Evolutionary conservation across 2,113 vertebrate genomes (phyloP).

Genomic region (Pongo abelii): DNA sequence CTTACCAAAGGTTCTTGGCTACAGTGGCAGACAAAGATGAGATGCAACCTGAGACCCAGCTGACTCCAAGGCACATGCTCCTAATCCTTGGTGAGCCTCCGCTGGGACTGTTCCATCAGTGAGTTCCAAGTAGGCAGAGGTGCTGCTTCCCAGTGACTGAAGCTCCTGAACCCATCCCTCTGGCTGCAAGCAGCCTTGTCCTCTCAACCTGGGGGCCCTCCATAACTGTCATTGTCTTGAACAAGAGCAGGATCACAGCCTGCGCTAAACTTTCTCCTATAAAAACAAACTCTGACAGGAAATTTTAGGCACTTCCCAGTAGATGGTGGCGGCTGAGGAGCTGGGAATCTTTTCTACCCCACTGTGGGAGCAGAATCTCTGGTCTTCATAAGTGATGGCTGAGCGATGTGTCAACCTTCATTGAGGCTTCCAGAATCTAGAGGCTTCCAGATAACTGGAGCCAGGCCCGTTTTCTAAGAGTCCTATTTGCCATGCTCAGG

Average conservation of each 20-base stretch:
- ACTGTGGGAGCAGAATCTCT: fast-evolving
- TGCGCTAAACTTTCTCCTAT: not conserved
- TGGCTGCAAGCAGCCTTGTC: not conserved
- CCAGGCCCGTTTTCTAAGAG: not conserved
- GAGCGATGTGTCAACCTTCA: not conserved
- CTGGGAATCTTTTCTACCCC: too few relatives aligned
- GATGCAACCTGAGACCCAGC: not conserved
- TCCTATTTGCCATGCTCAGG: not conserved
- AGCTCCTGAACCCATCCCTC: not conserved
- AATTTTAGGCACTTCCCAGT: not conserved
- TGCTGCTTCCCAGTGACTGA: too few relatives aligned
- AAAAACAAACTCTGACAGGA: not conserved
- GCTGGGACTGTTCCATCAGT: fast-evolving
- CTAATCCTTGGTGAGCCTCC: not conserved
- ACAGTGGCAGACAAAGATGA: not conserved
- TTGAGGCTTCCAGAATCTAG: not conserved
- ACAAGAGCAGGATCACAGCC: not conserved
- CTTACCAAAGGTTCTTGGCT: too few relatives aligned
- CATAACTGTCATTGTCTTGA: not conserved
- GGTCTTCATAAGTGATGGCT: not conserved
- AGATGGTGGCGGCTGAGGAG: not conserved
- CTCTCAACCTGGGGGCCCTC: not conserved
- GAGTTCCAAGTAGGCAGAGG: not conserved
- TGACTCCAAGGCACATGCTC: fast-evolving
- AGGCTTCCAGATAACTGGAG: not conserved